Conservation (phyloP, 2,888 invertebrate genomes). For the Helobdella robusta region DNA sequence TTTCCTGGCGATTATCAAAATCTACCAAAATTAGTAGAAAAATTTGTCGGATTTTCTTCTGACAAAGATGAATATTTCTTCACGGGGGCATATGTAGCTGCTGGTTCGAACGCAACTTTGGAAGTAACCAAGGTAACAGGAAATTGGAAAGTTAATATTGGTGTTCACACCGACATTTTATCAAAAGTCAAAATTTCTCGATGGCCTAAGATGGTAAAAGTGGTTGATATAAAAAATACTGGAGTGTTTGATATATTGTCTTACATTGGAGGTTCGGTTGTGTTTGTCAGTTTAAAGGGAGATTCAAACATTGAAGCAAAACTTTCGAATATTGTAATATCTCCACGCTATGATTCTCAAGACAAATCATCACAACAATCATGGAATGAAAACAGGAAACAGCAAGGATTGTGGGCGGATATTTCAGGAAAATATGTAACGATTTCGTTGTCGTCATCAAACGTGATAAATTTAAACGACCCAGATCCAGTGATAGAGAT, state of each 20-base stretch:
- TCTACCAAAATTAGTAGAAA: slow-evolving; percentile 16
- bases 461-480: slow-evolving; percentile 32
- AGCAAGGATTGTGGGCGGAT: slow-evolving; percentile 36
- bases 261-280: slow-evolving; percentile 29
- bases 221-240: background rate
- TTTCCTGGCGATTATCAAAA: slow-evolving; percentile 36
- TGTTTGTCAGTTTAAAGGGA: slow-evolving; percentile 23
- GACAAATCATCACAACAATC: background rate
- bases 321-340: slow-evolving; percentile 26
- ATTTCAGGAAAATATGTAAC: slow-evolving; percentile 33
- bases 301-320: background rate
- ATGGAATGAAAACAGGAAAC: slow-evolving; percentile 27
- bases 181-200: slow-evolving; percentile 9
- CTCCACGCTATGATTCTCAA: slow-evolving; percentile 26
- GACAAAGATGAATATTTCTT: slow-evolving; percentile 27
- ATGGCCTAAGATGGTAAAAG: slow-evolving; percentile 29
- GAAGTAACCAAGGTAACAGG: background rate
- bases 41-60: slow-evolving; percentile 25
- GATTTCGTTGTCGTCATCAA: slow-evolving; percentile 33
- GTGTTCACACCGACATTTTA: slow-evolving; percentile 35
- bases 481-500: slow-evolving; percentile 27
- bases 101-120: slow-evolving; percentile 9
- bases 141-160: slow-evolving; percentile 33
- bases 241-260: slow-evolving; percentile 4
- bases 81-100: slow-evolving; percentile 33